phyloP scores from a whole-genome alignment of 2,797 vertebrate genomes.

The Sylvilagus floridanus region DNA sequence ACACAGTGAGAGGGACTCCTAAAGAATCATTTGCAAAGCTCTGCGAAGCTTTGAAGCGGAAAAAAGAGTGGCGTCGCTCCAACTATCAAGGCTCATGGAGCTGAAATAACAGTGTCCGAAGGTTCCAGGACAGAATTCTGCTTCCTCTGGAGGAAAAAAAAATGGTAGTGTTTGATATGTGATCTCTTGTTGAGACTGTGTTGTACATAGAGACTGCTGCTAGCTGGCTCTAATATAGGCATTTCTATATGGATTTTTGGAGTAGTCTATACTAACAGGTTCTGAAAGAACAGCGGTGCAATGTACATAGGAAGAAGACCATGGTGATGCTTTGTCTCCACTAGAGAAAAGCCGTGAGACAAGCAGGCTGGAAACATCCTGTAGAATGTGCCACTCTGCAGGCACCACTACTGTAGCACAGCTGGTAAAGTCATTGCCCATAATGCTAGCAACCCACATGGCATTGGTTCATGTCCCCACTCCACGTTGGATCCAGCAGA shows the following conservation, averaged over 20 bases:
- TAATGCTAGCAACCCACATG: too few relatives aligned
- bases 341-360: neutral
- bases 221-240: neutral
- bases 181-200: neutral
- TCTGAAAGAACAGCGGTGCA: neutral
- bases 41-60: neutral
- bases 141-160: neutral
- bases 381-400: too few relatives aligned
- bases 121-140: neutral
- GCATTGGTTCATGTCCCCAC: too few relatives aligned
- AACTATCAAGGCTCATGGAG: neutral
- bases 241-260: neutral
- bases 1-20: neutral
- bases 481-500: too few relatives aligned
- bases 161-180: too few relatives aligned
- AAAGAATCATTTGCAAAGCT: neutral
- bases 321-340: neutral
- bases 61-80: neutral
- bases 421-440: too few relatives aligned
- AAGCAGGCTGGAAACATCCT: too few relatives aligned
- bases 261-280: neutral
- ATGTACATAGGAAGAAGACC: neutral
- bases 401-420: too few relatives aligned
- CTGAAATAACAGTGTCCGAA: neutral
- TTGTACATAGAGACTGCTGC: neutral